Base-by-base conservation (phyloP, 2,888 invertebrate genomes). In the Scaptomyza flava region DNA sequence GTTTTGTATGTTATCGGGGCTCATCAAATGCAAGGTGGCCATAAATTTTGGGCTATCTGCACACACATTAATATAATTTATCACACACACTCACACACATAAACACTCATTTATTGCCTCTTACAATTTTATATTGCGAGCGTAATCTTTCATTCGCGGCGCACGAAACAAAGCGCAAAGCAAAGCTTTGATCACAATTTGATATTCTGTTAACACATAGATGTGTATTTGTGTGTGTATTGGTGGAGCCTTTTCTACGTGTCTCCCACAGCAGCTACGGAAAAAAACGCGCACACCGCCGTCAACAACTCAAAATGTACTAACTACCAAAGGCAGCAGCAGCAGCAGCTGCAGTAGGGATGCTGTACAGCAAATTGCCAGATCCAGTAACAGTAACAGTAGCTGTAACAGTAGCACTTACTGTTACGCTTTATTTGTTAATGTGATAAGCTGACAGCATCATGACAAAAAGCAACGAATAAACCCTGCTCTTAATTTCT, bases 11-110 rank as follows among this genome's bases (percentile, higher is more conserved):
- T 64, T 77, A 77, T 65, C 77, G 41, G 43, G 53, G 36, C 59
- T 52, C 73, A 70, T 74, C 74, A 75, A 75, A 59, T 46, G 76
- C 53, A 68, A 52, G 53, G 2, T 53, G 64, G 70, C 65, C 67
- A 77, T 86, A 72, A 86, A 83, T 86, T 86, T 65, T 66, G 50
- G 50, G 68, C 72, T 77, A 86, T 83, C 82, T 83, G 74, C 27
- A n/a, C 63, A 74, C 83, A 86, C 82, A 83, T 83, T 86, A 81
- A 86, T 74, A 81, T 77, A 77, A 83, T 83, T 83, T 83, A 83
- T 83, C 70, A 73, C 47, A 27, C 52, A 66, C 67, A 62, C 30
- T 59, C 53, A 67, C 38, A 31, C 67, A 30, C 59, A 65, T 43
- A 33, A 46, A 53, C 63, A 52, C 71, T 56, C 68, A 68, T 67